phyloP scores from a whole-genome alignment of 1,140 invertebrate genomes.

The Idris sp. region DNA sequence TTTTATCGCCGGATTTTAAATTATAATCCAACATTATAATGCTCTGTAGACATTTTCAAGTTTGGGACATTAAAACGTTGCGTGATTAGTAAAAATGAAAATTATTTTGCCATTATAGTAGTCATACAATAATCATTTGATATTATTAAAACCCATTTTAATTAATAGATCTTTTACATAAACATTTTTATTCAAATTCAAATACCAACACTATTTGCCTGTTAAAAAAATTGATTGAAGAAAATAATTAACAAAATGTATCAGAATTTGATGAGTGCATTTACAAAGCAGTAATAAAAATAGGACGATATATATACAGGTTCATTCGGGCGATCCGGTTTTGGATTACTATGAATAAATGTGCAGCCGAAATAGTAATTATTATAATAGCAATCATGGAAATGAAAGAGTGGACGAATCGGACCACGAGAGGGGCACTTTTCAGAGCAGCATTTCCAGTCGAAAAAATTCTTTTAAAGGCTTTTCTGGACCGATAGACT shows the following conservation, averaged over 20 bases:
- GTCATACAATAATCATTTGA: too few relatives aligned
- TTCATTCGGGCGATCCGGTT: conserved; percentile 30
- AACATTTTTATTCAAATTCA: too few relatives aligned
- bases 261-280: conserved; percentile 37
- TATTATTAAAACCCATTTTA: too few relatives aligned
- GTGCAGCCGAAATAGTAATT: conserved; percentile 66
- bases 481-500: conserved; percentile 68
- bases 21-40: conserved; percentile 54
- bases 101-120: too few relatives aligned
- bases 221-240: too few relatives aligned
- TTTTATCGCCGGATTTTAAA: conserved; percentile 62
- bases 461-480: conserved; percentile 75
- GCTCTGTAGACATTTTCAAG: conserved; percentile 27
- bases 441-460: conserved; percentile 68
- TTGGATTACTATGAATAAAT: conserved; percentile 62
- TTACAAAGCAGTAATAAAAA: conserved; percentile 59
- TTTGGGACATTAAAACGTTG: conserved; percentile 31
- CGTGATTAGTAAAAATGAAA: conserved; percentile 43
- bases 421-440: conserved; percentile 39
- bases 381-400: conserved; percentile 77
- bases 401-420: conserved; percentile 74
- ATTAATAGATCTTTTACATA: too few relatives aligned
- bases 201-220: too few relatives aligned
- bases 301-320: conserved; percentile 35
- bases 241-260: conserved; percentile 60